phyloP scores from a whole-genome alignment of 92 coral and sea anemone species.

The Palythoa grandis region DNA sequence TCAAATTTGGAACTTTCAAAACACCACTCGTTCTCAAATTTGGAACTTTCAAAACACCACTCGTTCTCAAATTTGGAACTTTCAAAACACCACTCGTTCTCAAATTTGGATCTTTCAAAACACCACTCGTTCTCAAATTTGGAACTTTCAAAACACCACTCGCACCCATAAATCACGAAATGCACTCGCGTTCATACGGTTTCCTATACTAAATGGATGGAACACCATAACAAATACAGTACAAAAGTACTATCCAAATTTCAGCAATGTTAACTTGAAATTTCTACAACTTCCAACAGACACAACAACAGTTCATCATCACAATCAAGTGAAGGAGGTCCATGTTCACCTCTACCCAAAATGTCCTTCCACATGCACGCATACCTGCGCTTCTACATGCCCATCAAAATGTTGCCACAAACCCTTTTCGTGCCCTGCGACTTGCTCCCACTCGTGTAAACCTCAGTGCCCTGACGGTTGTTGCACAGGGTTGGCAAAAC shows the following conservation, averaged over 20 bases:
- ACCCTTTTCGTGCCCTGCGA: conserved; percentile 55
- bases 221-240: background rate
- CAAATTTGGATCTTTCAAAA: too few species aligned
- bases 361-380: conserved; percentile 69
- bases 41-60: too few species aligned
- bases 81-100: too few species aligned
- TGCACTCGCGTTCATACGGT: too few species aligned
- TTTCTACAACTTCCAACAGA: conserved; percentile 2
- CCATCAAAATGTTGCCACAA: conserved; percentile 75
- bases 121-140: background rate
- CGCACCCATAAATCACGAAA: too few species aligned
- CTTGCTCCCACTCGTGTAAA: conserved; percentile 64
- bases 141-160: too few species aligned
- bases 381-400: conserved; percentile 71
- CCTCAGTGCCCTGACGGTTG: conserved; percentile 77
- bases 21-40: too few species aligned
- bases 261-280: background rate
- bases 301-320: conserved; percentile 9
- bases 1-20: too few species aligned
- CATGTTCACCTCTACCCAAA: conserved; percentile 40
- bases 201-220: background rate
- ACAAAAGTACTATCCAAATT: background rate
- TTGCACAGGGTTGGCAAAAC: conserved; percentile 44
- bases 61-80: too few species aligned
- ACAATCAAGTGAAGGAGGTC: conserved; percentile 36